Percentiles rank a stretch among this genome's conserved stretches.
These are phyloP conservation scores for Maconellicoccus hirsutus DNA, from an alignment of 1,140 invertebrate genomes.

Conservation along the genomic window DNA sequence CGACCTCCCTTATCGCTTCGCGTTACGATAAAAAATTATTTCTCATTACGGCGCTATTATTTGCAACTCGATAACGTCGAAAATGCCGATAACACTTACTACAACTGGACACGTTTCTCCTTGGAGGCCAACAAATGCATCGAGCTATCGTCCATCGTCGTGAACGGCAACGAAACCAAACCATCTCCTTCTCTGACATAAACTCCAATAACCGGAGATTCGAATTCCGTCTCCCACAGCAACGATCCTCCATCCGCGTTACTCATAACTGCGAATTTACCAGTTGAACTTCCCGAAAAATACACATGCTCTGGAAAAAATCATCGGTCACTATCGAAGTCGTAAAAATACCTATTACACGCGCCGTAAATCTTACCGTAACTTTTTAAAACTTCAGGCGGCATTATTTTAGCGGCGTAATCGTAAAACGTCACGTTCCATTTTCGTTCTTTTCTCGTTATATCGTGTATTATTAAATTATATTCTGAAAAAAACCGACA, in stretches of 20 bases:
- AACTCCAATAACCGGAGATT: slow-evolving; percentile 81
- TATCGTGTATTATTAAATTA: slow-evolving; percentile 88
- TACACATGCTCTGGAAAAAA: slow-evolving; percentile 38
- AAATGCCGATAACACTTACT: not conserved
- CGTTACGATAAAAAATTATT: too few relatives aligned
- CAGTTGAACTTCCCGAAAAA: slow-evolving; percentile 80
- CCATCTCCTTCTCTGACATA: slow-evolving; percentile 70
- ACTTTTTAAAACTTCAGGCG: slow-evolving; percentile 56
- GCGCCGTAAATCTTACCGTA: slow-evolving; percentile 54
- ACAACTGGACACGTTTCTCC: not conserved
- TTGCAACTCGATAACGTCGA: too few relatives aligned
- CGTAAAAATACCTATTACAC: not conserved
- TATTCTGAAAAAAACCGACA: slow-evolving; percentile 53
- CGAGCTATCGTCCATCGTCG: slow-evolving; percentile 67
- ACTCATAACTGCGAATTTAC: slow-evolving; percentile 66
- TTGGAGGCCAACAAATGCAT: slow-evolving; percentile 17
- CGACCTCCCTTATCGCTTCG: too few relatives aligned
- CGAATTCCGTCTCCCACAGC: slow-evolving; percentile 74
- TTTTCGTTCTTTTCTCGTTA: slow-evolving; percentile 60
- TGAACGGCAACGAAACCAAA: slow-evolving; percentile 76
- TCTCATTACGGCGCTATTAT: too few relatives aligned
- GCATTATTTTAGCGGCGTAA: slow-evolving; percentile 65
- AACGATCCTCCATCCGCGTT: slow-evolving; percentile 42
- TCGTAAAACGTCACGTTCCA: slow-evolving; percentile 96
- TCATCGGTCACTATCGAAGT: not conserved